phyloP scores from a whole-genome alignment of 2,113 vertebrate genomes.

The Tichodroma muraria region DNA sequence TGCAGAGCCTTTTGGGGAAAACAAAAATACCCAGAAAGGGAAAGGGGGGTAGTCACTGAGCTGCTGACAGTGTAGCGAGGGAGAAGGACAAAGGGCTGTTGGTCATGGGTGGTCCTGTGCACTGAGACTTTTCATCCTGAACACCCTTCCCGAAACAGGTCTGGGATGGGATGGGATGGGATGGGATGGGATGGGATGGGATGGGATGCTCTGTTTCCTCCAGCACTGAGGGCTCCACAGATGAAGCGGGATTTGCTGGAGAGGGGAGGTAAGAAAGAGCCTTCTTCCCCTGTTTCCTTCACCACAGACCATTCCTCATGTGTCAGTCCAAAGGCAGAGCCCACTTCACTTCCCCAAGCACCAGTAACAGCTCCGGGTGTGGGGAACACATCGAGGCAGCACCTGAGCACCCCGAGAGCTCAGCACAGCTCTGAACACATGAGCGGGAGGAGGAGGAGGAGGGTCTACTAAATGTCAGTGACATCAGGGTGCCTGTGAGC shows the following conservation, averaged over 20 bases:
- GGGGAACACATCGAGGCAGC: background rate
- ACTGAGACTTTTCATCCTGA: background rate
- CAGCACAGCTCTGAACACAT: background rate
- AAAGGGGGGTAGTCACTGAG: background rate
- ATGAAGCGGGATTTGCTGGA: background rate
- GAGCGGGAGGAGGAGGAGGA: background rate
- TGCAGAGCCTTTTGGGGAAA: background rate
- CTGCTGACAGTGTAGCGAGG: background rate
- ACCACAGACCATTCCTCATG: background rate
- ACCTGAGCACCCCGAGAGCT: background rate
- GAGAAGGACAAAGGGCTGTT: background rate
- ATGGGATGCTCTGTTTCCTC: background rate
- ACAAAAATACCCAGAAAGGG: background rate
- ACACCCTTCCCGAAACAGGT: background rate
- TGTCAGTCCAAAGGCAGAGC: background rate
- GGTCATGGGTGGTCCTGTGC: background rate
- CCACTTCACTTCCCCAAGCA: fast-evolving
- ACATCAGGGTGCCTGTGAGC: background rate
- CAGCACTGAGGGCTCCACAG: background rate
- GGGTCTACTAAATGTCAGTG: background rate
- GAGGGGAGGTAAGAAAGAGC: background rate
- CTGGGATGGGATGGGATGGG: background rate
- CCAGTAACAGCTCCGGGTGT: background rate
- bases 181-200: background rate
- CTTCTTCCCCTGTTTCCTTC: background rate